Evolutionary conservation across 1,140 invertebrate genomes (phyloP), one percentile per base, ranked within the genome.

Genomic region (Microplitis mediator): DNA sequence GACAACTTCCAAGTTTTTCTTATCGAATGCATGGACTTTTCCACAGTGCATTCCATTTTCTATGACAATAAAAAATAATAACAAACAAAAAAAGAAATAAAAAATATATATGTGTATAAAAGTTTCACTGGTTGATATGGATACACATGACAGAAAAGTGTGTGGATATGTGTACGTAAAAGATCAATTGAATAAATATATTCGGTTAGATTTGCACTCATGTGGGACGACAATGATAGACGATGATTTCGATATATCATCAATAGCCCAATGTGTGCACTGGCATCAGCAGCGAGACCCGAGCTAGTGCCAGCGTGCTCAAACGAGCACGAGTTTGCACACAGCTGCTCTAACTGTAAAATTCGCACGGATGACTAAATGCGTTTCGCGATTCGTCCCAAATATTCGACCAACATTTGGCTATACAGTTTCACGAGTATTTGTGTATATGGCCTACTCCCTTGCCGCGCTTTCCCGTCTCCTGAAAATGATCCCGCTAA

Each of bases 321-420:
- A 62, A 39, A 39, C 34, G 60, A 62, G 34, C 60, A 14, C n/a
- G 60, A 36, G 35, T 62, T 31, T 39, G 35, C 34, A 35, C 60
- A 34, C 60, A 62, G 13, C 60, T 62, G 32, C 35, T 34, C 35
- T 39, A 5, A 62, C 60, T 67, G 23, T 65, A 36, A 23, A 23
- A 54, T 67, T 52, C 65, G 52, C 45, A 67, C 32, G 32, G 39
- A 67, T 67, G 65, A 67, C 45, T 67, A 65, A 65, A 67, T 67
- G 34, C 65, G 51, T 34, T 54, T 39, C 31, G 45, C 36, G 34
- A 67, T 67, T 67, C 51, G 16, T 67, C 23, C 31, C n/a, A 36
- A 67, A 52, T 67, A 67, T 67, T 67, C 65, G 9, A 32, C 65
- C 65, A 67, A 67, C 65, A 54, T 54, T 45, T 11, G 39, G 39